Percentiles rank a stretch among this genome's conserved stretches.
Evolutionary conservation across 2,888 invertebrate genomes (phyloP).

Genomic region (Patella pellucida): DNA sequence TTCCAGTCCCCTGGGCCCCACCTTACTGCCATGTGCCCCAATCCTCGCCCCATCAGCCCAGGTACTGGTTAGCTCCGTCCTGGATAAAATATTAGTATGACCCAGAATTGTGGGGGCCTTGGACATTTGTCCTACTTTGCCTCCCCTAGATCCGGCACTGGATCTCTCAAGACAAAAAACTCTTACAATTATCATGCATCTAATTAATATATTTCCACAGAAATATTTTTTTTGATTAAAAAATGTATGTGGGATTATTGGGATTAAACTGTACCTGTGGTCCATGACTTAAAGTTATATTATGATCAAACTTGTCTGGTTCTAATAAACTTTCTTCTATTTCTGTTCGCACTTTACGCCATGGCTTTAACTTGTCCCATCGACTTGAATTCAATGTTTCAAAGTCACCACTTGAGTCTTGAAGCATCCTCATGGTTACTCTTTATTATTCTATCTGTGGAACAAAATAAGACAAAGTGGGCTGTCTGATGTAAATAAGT

Average conservation of each 20-base stretch:
- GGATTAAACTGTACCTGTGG: constrained; percentile 40
- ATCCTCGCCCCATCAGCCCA: too few relatives aligned
- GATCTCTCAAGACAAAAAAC: neutral
- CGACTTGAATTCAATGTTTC: constrained; percentile 4
- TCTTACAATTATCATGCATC: neutral
- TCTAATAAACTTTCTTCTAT: constrained; percentile 33
- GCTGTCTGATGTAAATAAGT: too few relatives aligned
- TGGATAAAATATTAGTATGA: too few relatives aligned
- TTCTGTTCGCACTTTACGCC: constrained; percentile 41
- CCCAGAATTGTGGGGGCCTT: too few relatives aligned
- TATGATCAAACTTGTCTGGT: constrained; percentile 39
- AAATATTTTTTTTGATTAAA: neutral
- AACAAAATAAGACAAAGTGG: too few relatives aligned
- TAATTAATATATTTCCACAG: neutral
- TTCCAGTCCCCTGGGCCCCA: too few relatives aligned
- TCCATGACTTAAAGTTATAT: constrained; percentile 46
- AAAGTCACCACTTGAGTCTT: neutral
- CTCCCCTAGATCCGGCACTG: too few relatives aligned
- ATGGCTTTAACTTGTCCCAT: constrained; percentile 46
- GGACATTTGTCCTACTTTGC: too few relatives aligned
- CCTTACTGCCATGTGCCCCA: too few relatives aligned
- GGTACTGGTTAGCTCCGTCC: too few relatives aligned
- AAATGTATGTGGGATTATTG: neutral
- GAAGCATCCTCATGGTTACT: neutral
- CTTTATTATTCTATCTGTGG: too few relatives aligned